A percentile compares a stretch with the other conserved stretches of the same genome.
phyloP scores from a whole-genome alignment of 1,140 invertebrate species.

The Babylonia areolata region DNA sequence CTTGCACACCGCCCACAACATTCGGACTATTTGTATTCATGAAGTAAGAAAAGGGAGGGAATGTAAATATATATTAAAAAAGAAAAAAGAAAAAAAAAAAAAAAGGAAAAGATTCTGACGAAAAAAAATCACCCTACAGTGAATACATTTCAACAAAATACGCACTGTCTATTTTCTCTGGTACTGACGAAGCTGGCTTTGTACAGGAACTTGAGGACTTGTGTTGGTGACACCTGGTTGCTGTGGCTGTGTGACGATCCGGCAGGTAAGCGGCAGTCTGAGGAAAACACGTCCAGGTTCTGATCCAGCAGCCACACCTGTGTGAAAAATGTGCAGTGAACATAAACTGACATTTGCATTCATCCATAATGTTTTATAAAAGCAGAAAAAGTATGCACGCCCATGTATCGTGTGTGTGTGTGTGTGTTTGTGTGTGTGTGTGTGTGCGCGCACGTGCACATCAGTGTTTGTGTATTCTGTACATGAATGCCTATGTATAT shows the following conservation, averaged over 20 bases:
- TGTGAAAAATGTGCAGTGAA: too few relatives aligned
- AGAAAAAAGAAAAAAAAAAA: background rate
- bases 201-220: constrained; percentile 41
- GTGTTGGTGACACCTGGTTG: constrained; percentile 6
- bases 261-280: background rate
- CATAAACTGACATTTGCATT: too few relatives aligned
- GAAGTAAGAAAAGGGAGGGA: background rate
- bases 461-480: too few relatives aligned
- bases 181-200: constrained; percentile 31
- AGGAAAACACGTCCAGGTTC: constrained; percentile 43
- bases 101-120: too few relatives aligned
- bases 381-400: too few relatives aligned
- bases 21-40: too few relatives aligned
- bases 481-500: too few relatives aligned
- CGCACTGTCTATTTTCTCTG: background rate
- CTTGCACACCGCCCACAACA: too few relatives aligned
- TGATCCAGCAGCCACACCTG: constrained; percentile 57
- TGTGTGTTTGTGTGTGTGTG: background rate
- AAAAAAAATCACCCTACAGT: too few relatives aligned
- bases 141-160: too few relatives aligned
- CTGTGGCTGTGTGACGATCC: background rate
- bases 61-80: background rate
- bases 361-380: too few relatives aligned
- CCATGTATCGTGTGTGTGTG: too few relatives aligned
- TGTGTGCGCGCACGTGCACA: background rate